A percentile compares a stretch with the other conserved stretches of the same genome.
Conservation (phyloP, 2,888 invertebrate species). For the Drosophila villosipedis region DNA sequence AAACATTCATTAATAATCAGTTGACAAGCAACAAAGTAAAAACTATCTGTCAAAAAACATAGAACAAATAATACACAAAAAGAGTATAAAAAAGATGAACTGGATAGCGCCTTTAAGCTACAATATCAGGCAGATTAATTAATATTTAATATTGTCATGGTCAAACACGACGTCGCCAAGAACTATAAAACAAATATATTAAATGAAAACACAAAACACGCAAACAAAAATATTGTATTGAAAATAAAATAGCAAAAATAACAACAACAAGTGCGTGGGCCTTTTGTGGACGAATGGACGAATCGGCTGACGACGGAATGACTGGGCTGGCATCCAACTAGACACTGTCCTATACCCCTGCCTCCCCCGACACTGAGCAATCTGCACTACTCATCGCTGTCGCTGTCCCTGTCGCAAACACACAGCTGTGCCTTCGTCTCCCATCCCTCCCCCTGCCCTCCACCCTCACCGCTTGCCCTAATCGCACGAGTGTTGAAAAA, state of each 20-base stretch:
- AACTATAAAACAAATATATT: constrained; percentile 58
- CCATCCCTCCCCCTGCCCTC: constrained; percentile 11
- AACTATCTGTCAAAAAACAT: constrained; percentile 32
- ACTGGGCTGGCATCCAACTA: constrained; percentile 5
- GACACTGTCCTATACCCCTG: neutral
- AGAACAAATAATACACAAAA: constrained; percentile 19
- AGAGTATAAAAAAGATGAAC: constrained; percentile 16
- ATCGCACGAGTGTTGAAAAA: constrained; percentile 67
- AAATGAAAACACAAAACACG: constrained; percentile 33
- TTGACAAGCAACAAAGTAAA: constrained; percentile 40
- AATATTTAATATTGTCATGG: constrained; percentile 79
- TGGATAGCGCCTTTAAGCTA: constrained; percentile 45
- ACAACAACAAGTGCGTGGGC: constrained; percentile 63
- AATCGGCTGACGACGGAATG: constrained; percentile 41
- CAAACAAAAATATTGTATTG: constrained; percentile 43
- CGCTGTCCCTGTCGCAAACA: constrained; percentile 46
- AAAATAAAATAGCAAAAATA: constrained; percentile 13
- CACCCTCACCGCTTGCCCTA: constrained; percentile 24
- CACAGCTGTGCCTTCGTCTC: constrained; percentile 35
- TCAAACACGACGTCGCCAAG: constrained; percentile 55
- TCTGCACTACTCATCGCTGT: constrained; percentile 16
- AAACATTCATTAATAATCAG: constrained; percentile 31
- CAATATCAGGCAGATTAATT: constrained; percentile 68
- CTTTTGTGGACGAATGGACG: constrained; percentile 35
- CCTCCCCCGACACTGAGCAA: neutral